These are phyloP conservation scores for pig (Sus scrofa) DNA, from an alignment of 2,113 vertebrate genomes.

Conservation along the genomic window T2T-Sscrofa CM000820.6:99057501-99058000, in stretches of 20 bases:
- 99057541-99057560: background rate
- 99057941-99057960: background rate
- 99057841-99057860: background rate
- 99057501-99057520: slow-evolving; percentile 4
- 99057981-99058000: background rate
- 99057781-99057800: background rate
- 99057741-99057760: background rate
- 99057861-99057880: background rate
- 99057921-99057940: background rate
- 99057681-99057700: background rate
- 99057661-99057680: background rate
- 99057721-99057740: background rate
- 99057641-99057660: background rate
- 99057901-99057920: background rate
- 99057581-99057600: background rate
- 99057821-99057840: background rate
- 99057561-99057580: background rate
- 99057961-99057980: background rate
- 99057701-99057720: background rate
- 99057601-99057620: background rate
- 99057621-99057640: background rate
- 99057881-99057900: background rate
- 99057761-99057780: background rate
- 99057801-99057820: background rate
- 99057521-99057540: background rate